These are phyloP conservation scores for Parochlus steinenii DNA, from an alignment of 2,888 invertebrate genomes.

Conservation along the genomic window DNA sequence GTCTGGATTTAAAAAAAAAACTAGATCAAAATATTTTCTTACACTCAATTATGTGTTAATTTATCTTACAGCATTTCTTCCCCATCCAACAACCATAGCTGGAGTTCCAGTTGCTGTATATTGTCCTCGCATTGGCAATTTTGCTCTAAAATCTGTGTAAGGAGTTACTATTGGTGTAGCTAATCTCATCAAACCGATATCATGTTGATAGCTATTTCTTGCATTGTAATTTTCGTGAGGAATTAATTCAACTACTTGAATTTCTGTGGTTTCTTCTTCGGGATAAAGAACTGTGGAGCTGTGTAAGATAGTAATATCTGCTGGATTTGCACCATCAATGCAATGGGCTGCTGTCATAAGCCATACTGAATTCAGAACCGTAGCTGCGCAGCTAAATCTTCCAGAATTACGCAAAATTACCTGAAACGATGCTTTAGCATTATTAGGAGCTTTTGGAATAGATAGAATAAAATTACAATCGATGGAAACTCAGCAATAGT, in stretches of 20 bases:
- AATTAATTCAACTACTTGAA: conserved; percentile 20
- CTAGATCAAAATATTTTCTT: too few relatives aligned
- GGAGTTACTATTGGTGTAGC: conserved; percentile 16
- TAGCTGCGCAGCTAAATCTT: conserved; percentile 2
- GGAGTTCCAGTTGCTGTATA: conserved; percentile 6
- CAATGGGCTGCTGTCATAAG: conserved; percentile 1
- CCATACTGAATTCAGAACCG: conserved; percentile 6
- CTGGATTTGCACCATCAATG: neutral
- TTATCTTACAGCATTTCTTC: neutral
- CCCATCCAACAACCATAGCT: conserved; percentile 6
- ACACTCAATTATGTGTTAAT: too few relatives aligned
- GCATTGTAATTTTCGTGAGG: conserved; percentile 23
- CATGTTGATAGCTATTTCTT: conserved; percentile 22
- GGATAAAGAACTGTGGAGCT: conserved; percentile 20
- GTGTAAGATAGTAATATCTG: too few relatives aligned
- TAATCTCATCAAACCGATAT: conserved; percentile 28
- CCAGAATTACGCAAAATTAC: neutral
- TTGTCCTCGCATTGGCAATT: neutral
- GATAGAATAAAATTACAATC: conserved; percentile 1
- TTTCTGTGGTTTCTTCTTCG: conserved; percentile 19
- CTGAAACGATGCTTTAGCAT: neutral
- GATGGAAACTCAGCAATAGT: conserved; percentile 6
- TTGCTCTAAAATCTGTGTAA: neutral
- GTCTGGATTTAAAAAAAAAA: too few relatives aligned
- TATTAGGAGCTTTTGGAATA: neutral